Evolutionary conservation across 2,888 invertebrate species (phyloP), one percentile per base, ranked within the genome.

Genomic region (Stenodema calcarata): DNA sequence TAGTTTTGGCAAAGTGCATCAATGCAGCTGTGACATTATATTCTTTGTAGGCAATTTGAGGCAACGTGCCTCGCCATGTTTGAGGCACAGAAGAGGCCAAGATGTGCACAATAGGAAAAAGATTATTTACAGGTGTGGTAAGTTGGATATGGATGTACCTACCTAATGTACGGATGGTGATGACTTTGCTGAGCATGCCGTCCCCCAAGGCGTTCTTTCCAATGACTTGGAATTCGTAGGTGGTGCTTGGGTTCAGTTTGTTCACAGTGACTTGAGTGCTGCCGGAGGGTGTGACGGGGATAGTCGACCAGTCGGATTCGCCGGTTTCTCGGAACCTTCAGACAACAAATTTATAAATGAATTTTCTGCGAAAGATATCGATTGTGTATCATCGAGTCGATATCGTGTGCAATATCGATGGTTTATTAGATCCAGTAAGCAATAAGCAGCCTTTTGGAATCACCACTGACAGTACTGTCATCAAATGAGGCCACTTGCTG

Each of bases 171-270:
- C 95, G 93, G 89, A 97, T 96, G 87, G 95, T 96, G 91, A 98
- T 96, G 88, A 96, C 94, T 92, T 97, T 96, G 92, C 98, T 98
- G 94, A 96, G 96, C 95, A 98, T 96, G 88, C 98, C 98, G 91
- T 98, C 97, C 88, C 99, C 98, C 86, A 98, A 94, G 16, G 96
- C 95, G 91, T 99, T 99, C 91, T 97, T 96, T 87, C 98, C 97
- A 90, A 98, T 95, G 87, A 99, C 97, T 93, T 98, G 97, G 92
- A 99, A 98, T 92, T 99, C 98, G 92, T 99, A 98, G 87, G 95
- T 95, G 62, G 97, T 97, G 89, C 96, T 96, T 12, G 98, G 97
- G 89, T 95, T 95, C 88, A 99, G 93, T 88, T 96, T 95, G 91
- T 97, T 97, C 91, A 99, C 96, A 89, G 98, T 97, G 89, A 97